A percentile compares a stretch with the other conserved stretches of the same genome.
phyloP scores from a whole-genome alignment of 1,140 invertebrate genomes.

The Laodelphax striatellus region DNA sequence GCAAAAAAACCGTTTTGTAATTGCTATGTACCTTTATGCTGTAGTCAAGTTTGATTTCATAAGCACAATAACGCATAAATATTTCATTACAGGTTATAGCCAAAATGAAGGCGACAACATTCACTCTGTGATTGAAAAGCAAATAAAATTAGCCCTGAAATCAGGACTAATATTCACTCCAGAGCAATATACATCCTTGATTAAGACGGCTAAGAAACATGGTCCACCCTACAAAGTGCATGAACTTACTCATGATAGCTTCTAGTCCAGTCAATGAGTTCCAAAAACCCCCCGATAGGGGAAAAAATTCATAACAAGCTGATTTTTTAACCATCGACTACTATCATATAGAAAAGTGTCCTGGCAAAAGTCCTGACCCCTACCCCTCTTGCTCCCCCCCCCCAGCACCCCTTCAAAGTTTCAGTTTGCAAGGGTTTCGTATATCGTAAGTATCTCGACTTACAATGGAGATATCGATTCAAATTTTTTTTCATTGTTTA shows the following conservation, averaged over 20 bases:
- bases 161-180: conserved; percentile 27
- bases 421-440: too few relatives aligned
- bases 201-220: conserved; percentile 1
- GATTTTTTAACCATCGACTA: too few relatives aligned
- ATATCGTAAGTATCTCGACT: too few relatives aligned
- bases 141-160: conserved; percentile 25
- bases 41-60: conserved; percentile 17
- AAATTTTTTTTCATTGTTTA: too few relatives aligned
- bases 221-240: conserved; percentile 3
- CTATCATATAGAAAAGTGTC: too few relatives aligned
- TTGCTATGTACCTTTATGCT: conserved; percentile 25
- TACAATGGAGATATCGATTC: too few relatives aligned
- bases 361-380: too few relatives aligned
- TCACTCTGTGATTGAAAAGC: conserved; percentile 27
- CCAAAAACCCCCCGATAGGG: too few relatives aligned
- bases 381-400: too few relatives aligned
- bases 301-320: too few relatives aligned
- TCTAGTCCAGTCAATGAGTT: too few relatives aligned
- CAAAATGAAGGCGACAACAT: conserved; percentile 32
- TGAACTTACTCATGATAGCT: background rate
- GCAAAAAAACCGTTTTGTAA: conserved; percentile 30
- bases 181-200: background rate
- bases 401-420: too few relatives aligned
- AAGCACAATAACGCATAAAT: conserved; percentile 30
- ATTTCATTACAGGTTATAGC: conserved; percentile 30